A percentile compares a stretch with the other conserved stretches of the same genome.
Conservation (phyloP, 2,797 vertebrate species). For the Pipistrellus kuhlii region DNA sequence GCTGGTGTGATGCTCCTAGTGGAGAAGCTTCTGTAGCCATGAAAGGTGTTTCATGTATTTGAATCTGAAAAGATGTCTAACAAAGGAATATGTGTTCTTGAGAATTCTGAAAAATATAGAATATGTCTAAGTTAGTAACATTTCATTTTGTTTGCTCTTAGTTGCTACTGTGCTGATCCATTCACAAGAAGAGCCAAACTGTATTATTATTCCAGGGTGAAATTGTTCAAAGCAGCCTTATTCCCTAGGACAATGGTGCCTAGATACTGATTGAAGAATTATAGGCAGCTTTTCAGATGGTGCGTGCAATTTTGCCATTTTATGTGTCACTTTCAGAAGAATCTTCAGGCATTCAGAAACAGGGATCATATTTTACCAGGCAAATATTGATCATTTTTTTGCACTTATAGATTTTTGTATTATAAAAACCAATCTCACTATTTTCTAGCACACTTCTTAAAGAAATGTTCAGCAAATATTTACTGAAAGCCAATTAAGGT, state of each 20-base stretch:
- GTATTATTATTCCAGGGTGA: neutral
- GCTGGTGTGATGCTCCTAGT: neutral
- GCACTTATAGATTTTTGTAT: neutral
- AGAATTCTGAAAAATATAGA: neutral
- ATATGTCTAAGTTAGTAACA: neutral
- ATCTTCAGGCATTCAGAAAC: neutral
- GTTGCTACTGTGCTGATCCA: neutral
- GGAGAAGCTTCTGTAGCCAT: neutral
- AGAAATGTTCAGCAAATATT: neutral
- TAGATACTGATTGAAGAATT: neutral
- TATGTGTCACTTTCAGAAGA: conserved; percentile 20
- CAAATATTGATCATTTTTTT: conserved; percentile 28
- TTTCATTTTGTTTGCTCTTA: neutral
- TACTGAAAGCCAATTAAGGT: neutral
- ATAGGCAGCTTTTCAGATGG: neutral
- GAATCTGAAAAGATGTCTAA: neutral
- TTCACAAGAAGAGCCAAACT: neutral
- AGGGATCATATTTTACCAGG: neutral
- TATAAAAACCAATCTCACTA: neutral
- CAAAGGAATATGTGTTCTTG: neutral
- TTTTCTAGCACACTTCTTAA: neutral
- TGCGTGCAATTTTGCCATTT: neutral
- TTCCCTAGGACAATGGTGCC: neutral
- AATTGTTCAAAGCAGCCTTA: conserved; percentile 26
- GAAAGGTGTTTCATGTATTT: neutral